Percentiles rank a stretch among this genome's conserved stretches.
phyloP scores from a whole-genome alignment of 2,113 vertebrate species.

The Otus sunia region DNA sequence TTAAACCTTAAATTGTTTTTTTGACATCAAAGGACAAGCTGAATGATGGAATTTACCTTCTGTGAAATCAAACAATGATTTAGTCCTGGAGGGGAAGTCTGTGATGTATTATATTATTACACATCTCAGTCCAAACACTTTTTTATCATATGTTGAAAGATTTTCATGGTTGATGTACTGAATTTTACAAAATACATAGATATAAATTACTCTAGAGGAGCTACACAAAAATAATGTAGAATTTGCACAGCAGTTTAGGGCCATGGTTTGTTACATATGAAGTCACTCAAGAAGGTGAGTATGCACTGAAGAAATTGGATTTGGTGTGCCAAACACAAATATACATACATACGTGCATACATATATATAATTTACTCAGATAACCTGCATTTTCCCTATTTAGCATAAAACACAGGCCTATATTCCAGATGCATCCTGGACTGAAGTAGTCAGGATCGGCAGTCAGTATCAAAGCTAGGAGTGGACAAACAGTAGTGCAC shows the following conservation, averaged over 20 bases:
- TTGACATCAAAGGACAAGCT: neutral
- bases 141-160: neutral
- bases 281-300: neutral
- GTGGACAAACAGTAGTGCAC: neutral
- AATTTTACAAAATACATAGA: neutral
- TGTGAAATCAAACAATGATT: neutral
- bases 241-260: neutral
- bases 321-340: neutral
- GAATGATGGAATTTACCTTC: conserved; percentile 32
- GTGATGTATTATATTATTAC: neutral
- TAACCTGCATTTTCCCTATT: neutral
- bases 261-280: neutral
- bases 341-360: fast-evolving
- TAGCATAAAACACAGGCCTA: neutral
- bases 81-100: neutral
- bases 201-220: neutral
- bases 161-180: neutral
- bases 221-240: neutral
- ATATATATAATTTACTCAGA: neutral
- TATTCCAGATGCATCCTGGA: neutral
- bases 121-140: neutral
- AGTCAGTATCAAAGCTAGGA: neutral
- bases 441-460: neutral
- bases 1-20: neutral
- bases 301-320: neutral